Percentiles rank a stretch among this genome's conserved stretches.
Evolutionary conservation across 2,113 vertebrate species (phyloP).

Genomic region (Vidua chalybeata): DNA sequence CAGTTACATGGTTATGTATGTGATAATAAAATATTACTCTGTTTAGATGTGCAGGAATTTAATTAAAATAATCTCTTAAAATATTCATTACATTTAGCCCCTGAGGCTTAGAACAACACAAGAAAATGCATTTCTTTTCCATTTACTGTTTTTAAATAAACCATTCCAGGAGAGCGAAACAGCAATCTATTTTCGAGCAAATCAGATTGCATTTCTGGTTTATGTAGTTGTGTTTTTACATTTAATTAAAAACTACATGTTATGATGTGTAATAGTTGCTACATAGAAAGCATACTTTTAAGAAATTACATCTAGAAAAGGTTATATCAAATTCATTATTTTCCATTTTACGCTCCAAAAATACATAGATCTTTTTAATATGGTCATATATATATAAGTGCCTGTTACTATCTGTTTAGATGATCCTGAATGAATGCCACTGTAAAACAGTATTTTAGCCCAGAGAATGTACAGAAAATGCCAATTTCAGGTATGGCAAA

Average conservation of each 20-base stretch:
- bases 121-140: conserved; percentile 82
- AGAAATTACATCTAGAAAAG: conserved; percentile 65
- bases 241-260: conserved; percentile 82
- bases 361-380: conserved; percentile 69
- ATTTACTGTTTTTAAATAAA: conserved; percentile 85
- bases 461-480: neutral
- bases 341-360: conserved; percentile 51
- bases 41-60: conserved; percentile 88
- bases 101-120: conserved; percentile 81
- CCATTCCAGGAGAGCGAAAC: conserved; percentile 78
- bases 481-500: neutral
- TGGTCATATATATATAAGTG: conserved; percentile 59
- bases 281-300: conserved; percentile 62
- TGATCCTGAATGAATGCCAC: conserved; percentile 45
- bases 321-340: conserved; percentile 58
- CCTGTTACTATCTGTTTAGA: conserved; percentile 64
- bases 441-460: conserved; percentile 44
- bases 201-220: conserved; percentile 82
- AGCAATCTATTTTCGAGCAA: conserved; percentile 81
- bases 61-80: conserved; percentile 93
- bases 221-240: conserved; percentile 75
- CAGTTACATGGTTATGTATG: conserved; percentile 79
- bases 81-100: conserved; percentile 88
- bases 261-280: conserved; percentile 74
- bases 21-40: conserved; percentile 86